Evolutionary conservation across 1,140 invertebrate genomes (phyloP), one percentile per base, ranked within the genome.

Genomic region (Linepithema humile): DNA sequence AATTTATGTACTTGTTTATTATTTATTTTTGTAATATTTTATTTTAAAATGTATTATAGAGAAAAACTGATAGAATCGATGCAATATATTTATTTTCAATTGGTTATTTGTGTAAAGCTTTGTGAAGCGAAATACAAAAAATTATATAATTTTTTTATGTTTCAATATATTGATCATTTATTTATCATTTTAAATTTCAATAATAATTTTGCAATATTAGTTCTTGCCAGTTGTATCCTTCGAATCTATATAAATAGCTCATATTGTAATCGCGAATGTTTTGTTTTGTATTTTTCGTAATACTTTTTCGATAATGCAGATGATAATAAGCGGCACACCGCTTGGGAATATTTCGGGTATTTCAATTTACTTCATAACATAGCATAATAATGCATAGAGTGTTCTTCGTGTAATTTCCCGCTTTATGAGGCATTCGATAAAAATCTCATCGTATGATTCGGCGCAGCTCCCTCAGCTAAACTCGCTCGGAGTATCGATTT

Each of bases 361-460:
- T 78, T 78, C 62, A 78, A 78, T 67, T 78, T 55, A 20, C 35
- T 55, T 69, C 45, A 62, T 32, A 3, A 55, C 48, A 15, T 12
- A 53, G 29, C 20, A n/a, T 48, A 78, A 17, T 45, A 67, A 78
- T 78, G 74, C 45, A 78, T 67, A 78, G 74, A 75, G 20, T 55
- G 35, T 55, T 40, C 45, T 38, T 55, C 62, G 75, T 50, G 59
- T 69, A 78, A 78, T 78, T 78, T 69, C 75, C 23, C 62, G 35
- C 23, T 78, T 78, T 78, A 78, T 67, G 62, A 78, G 74, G 35
- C 45, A 67, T 78, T 43, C 48, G 75, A 69, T 78, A 78, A 69
- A 78, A 78, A 78, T 78, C 75, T 78, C 35, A 69, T 69, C 20
- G 62, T 38, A 38, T 29, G 62, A 78, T 53, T 78, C 20, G 17